Evolutionary conservation across 2,888 invertebrate genomes (phyloP), one percentile per base, ranked within the genome.

Genomic region (Darwinula stevensoni): DNA sequence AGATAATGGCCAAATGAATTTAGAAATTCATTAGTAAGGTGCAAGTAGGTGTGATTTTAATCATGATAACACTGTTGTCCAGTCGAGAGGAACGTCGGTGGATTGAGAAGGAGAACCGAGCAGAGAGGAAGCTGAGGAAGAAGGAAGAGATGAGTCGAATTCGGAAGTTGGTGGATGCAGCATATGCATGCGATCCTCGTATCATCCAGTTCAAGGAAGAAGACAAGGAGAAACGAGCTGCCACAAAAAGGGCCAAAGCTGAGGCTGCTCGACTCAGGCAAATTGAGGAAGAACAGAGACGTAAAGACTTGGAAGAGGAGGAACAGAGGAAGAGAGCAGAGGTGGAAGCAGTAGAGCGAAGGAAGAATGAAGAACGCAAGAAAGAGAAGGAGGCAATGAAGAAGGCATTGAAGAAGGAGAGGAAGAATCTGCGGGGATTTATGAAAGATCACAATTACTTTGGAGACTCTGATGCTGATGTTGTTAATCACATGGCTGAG

Each of bases 91-190:
- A 91, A 54, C 59, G 97, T 29, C 64, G 84, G 38, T 94, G 86
- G 75, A 94, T 99, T 47, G 97, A 99, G 47, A 94, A 88, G 53
- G 76, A 86, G 51, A 99, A 99, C 50, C 88, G 84, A 58, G 70
- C 64, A 2, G 80, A 76, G 4, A 58, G 97, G 30, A 71, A 76
- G 18, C 75, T 88, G 47, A 63, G 76, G 46, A 88, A 91, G 56
- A 94, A 94, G 50, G 91, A 94, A 47, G 97, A 99, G 58, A 82
- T 80, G 71, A 61, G 72, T 1, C 58, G 97, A 40, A 72, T 99
- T 41, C 61, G 94, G 11, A 63, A 64, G 29, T 56, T 97, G 33
- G 86, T 99, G 31, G 94, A 99, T 47, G 61, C 76, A 48, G 84
- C 91, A 0, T 94, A 94, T 50, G 65, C 70, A 39, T 67, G 73